Evolutionary conservation across 2,888 invertebrate genomes (phyloP), one percentile per base, ranked within the genome.

Genomic region (Coremacera marginata): DNA sequence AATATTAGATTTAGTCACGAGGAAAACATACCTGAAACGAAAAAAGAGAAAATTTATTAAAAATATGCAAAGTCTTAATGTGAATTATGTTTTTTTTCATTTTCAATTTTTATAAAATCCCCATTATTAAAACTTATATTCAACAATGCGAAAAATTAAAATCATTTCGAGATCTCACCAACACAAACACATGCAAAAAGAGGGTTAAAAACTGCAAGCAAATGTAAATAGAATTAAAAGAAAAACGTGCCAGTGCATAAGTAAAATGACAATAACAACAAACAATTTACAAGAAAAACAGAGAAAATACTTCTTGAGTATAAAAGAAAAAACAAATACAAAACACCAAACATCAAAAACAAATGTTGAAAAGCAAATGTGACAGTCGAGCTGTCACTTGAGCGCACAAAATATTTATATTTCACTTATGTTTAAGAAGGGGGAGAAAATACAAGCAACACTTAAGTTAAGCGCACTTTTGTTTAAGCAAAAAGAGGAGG

Each of bases 331-430:
- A 51, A 49, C n/a, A 9, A 55, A 70, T 55, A 71, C 52, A n/a
- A 72, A 51, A 70, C 49, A 62, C 67, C 72, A 78, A 63, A 78
- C 77, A 79, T 79, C 75, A 76, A 79, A 78, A 75, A 72, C 68
- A 71, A 63, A 67, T 67, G 67, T 55, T 74, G 55, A 65, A 31
- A 67, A 74, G 77, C 25, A 79, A 79, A 79, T 80, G 79, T 80
- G 80, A 80, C 80, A 79, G 79, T 78, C 74, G 79, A 77, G 78
- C 78, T 73, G 77, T 75, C 77, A 80, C 79, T 79, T 78, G 67
- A 79, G 75, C 75, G 75, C 62, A 68, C 67, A 77, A 71, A 73
- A 71, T 74, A 37, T 68, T 70, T 65, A 57, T 49, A 70, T 62
- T 55, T 49, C 22, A 55, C 5, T 67, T 1, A 68, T 25, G 1